Evolutionary conservation across 2,113 vertebrate species (phyloP).

Genomic region (Dipodomys merriami): DNA sequence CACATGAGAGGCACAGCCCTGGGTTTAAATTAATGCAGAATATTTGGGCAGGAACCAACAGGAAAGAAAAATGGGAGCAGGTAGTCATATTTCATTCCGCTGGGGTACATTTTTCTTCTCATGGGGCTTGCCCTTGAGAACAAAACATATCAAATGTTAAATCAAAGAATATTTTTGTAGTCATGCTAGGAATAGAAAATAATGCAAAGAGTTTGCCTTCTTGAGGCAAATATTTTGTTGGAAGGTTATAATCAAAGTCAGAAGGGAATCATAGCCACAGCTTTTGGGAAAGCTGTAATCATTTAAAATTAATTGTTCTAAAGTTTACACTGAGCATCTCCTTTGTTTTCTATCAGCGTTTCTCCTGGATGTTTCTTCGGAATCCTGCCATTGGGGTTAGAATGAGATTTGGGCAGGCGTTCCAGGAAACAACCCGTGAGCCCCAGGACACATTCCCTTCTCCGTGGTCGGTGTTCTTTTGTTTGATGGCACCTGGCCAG

Average conservation of each 20-base stretch:
- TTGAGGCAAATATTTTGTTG: slow-evolving; percentile 72
- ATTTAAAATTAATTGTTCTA: slow-evolving; percentile 73
- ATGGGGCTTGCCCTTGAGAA: slow-evolving; percentile 86
- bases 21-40: slow-evolving; percentile 83
- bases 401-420: slow-evolving; percentile 37
- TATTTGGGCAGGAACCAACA: slow-evolving; percentile 83
- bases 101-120: slow-evolving; percentile 83
- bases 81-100: slow-evolving; percentile 86
- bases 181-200: slow-evolving; percentile 84
- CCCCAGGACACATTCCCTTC: background rate
- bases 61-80: slow-evolving; percentile 84
- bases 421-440: slow-evolving; percentile 17
- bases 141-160: slow-evolving; percentile 85
- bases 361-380: slow-evolving; percentile 43
- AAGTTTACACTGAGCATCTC: slow-evolving; percentile 64
- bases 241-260: slow-evolving; percentile 85
- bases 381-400: slow-evolving; percentile 43
- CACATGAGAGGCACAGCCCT: slow-evolving; percentile 66
- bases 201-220: slow-evolving; percentile 75
- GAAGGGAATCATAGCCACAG: slow-evolving; percentile 76
- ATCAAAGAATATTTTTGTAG: slow-evolving; percentile 83
- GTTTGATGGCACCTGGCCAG: background rate
- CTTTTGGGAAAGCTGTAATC: slow-evolving; percentile 72
- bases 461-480: background rate
- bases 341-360: slow-evolving; percentile 47